These are phyloP conservation scores for Penaeus chinensis DNA, from an alignment of 1,140 invertebrate genomes.

Conservation along the genomic window DNA sequence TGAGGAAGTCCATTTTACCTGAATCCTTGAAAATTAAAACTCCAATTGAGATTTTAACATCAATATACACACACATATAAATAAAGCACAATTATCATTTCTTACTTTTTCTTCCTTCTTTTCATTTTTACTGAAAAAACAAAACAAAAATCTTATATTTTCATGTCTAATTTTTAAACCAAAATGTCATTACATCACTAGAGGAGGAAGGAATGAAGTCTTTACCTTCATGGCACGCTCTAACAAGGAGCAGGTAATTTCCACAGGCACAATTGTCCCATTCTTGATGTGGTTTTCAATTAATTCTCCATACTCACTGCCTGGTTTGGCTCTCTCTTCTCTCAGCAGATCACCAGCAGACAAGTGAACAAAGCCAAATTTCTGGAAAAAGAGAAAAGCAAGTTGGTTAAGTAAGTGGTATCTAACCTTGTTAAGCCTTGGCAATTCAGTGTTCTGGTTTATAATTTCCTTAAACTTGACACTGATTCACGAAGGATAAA, in stretches of 20 bases:
- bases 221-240: conserved; percentile 72
- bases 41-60: conserved; percentile 22
- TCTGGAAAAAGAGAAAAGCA: conserved; percentile 67
- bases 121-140: neutral
- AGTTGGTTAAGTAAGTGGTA: neutral
- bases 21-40: conserved; percentile 55
- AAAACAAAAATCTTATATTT: neutral
- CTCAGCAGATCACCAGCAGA: conserved; percentile 97
- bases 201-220: neutral
- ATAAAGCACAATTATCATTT: neutral
- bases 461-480: neutral
- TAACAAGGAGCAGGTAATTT: conserved; percentile 95
- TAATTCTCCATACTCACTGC: conserved; percentile 90
- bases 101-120: neutral
- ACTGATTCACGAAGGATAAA: too few relatives aligned
- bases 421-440: conserved; percentile 8
- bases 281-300: conserved; percentile 94
- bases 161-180: too few relatives aligned
- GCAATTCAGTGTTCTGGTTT: neutral
- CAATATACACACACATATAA: neutral
- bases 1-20: conserved; percentile 87
- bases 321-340: conserved; percentile 85
- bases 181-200: neutral
- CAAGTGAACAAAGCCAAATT: conserved; percentile 94
- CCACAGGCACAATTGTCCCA: conserved; percentile 97